These are phyloP conservation scores for Drosophila tani DNA, from an alignment of 1,140 invertebrate species.

Conservation along the genomic window DNA sequence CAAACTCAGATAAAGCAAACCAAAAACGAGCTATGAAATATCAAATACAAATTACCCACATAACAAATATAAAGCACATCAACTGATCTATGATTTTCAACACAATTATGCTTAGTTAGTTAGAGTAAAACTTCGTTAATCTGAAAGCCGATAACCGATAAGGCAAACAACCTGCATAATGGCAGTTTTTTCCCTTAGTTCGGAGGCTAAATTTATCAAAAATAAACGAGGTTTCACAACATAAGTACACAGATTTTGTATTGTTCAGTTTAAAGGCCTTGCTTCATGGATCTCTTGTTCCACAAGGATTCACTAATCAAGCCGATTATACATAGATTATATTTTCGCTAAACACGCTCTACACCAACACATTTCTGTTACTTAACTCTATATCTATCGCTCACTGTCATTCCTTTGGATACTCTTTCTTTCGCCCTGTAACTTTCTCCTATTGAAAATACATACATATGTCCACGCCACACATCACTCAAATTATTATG, in stretches of 20 bases:
- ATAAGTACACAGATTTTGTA: slow-evolving; percentile 22
- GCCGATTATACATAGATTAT: slow-evolving; percentile 6
- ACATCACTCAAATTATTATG: slow-evolving; percentile 37
- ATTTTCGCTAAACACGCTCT: slow-evolving; percentile 14
- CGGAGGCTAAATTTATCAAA: background rate
- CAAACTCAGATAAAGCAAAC: slow-evolving; percentile 66
- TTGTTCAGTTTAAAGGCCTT: slow-evolving; percentile 8
- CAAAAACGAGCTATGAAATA: slow-evolving; percentile 80
- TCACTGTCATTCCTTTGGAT: slow-evolving; percentile 41
- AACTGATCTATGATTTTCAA: slow-evolving; percentile 52
- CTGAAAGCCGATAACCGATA: background rate
- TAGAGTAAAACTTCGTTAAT: slow-evolving; percentile 2
- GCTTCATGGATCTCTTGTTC: slow-evolving; percentile 16
- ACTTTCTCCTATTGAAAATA: slow-evolving; percentile 52
- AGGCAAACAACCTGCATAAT: background rate
- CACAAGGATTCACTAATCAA: slow-evolving; percentile 20
- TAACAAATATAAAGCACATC: slow-evolving; percentile 81
- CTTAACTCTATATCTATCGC: slow-evolving; percentile 22
- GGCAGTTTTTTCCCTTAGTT: background rate
- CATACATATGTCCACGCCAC: slow-evolving; percentile 46
- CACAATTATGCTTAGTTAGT: slow-evolving; percentile 30
- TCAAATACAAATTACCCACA: slow-evolving; percentile 78
- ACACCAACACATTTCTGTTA: slow-evolving; percentile 7
- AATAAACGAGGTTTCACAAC: background rate
- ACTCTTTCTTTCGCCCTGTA: slow-evolving; percentile 41